Evolutionary conservation across 2,797 vertebrate genomes (phyloP).

Genomic region (Alectoris magna): DNA sequence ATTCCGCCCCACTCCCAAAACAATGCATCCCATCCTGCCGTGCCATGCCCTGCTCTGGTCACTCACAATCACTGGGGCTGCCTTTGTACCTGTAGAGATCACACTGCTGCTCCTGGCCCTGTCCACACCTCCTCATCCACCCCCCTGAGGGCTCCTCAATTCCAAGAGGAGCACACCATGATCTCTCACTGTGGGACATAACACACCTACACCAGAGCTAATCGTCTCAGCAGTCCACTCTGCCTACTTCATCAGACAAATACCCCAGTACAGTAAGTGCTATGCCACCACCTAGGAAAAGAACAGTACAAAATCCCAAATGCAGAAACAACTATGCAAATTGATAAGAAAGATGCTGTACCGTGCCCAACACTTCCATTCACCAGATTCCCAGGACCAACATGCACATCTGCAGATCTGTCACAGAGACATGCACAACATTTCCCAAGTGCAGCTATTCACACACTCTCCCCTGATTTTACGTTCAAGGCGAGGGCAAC

Average conservation of each 20-base stretch:
- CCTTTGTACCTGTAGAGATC: too few species aligned
- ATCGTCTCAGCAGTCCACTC: background rate
- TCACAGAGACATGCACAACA: background rate
- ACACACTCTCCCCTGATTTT: background rate
- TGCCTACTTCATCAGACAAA: background rate
- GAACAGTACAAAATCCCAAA: background rate
- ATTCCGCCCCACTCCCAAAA: background rate
- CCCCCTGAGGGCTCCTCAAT: too few species aligned
- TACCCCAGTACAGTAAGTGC: background rate
- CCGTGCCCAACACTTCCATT: background rate
- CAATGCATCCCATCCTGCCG: too few species aligned
- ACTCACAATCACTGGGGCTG: too few species aligned
- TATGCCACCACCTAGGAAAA: background rate
- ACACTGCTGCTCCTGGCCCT: too few species aligned
- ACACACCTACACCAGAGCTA: too few species aligned
- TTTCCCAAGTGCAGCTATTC: background rate
- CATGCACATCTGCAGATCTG: background rate
- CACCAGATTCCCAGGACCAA: background rate
- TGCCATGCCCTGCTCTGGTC: too few species aligned
- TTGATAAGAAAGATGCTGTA: background rate
- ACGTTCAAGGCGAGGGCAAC: background rate
- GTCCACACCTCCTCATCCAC: too few species aligned
- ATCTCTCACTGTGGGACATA: too few species aligned
- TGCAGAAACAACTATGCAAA: background rate
- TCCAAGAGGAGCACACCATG: too few species aligned